A percentile compares a stretch with the other conserved stretches of the same genome.
Conservation (phyloP, 1,140 invertebrate species). For the Apis dorsata region DNA sequence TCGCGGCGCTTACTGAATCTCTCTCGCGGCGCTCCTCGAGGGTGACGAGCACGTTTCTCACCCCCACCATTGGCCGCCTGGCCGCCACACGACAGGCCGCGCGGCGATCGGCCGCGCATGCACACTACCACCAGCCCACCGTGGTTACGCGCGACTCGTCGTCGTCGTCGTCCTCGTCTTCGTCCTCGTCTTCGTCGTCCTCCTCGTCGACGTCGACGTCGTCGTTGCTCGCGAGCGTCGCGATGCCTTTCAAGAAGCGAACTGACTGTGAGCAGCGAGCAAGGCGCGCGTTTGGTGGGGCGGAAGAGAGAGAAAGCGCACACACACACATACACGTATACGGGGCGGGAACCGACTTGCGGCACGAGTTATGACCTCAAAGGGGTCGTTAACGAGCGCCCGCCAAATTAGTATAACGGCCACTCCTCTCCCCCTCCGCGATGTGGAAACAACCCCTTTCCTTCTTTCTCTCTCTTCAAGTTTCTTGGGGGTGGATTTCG, state of each 20-base stretch:
- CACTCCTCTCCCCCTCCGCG: not conserved
- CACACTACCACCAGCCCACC: conserved; percentile 25
- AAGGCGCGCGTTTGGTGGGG: conserved; percentile 42
- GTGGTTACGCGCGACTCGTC: conserved; percentile 39
- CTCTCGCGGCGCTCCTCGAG: conserved; percentile 54
- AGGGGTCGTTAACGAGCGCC: conserved; percentile 74
- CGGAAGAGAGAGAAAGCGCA: conserved; percentile 21
- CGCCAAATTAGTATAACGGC: conserved; percentile 73
- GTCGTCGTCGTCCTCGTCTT: not conserved
- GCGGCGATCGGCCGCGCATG: conserved; percentile 43
- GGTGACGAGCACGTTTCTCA: conserved; percentile 68
- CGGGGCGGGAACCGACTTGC: conserved; percentile 49
- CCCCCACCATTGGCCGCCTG: conserved; percentile 48
- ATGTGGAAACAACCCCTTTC: not conserved
- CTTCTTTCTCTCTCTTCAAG: not conserved
- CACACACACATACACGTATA: conserved; percentile 46
- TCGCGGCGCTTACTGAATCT: conserved; percentile 76
- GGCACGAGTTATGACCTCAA: conserved; percentile 77
- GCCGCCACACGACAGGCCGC: conserved; percentile 43
- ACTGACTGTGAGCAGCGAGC: conserved; percentile 53
- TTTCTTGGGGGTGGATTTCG: conserved; percentile 3
- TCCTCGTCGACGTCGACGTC: conserved; percentile 12
- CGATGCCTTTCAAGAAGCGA: conserved; percentile 49
- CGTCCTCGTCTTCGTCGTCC: not conserved
- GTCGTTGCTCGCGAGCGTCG: conserved; percentile 22